Evolutionary conservation across 2,888 invertebrate genomes (phyloP), one percentile per base, ranked within the genome.

Genomic region (Sinotaia quadrata): DNA sequence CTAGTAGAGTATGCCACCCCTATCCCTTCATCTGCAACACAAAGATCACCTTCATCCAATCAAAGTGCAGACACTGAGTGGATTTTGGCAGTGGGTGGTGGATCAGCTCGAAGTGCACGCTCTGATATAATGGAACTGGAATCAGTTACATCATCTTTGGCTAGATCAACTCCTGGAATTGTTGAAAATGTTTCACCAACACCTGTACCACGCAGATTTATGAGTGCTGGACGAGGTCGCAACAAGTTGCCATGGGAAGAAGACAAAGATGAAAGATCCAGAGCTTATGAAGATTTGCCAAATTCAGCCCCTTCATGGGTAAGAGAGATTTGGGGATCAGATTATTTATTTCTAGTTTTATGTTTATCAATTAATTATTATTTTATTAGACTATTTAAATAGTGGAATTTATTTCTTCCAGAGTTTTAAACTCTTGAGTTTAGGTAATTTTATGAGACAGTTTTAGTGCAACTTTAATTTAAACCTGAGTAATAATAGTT

Each of bases 1-100:
- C 90, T 92, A 33, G 91, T 95, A 5, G 91, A 94, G 74, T 94
- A 94, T 87, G 92, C 93, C 10, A 89, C 93, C n/a, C 91, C 91
- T 76, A 89, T 92, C 62, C 91, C 92, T 63, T 87, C 85, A 2
- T 86, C 86, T n/a, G 84, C 86, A 36, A 83, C 85, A 18, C 85
- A 86, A 18, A 75, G 84, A 49, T 78, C 81, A 52, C 77, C 81
- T 12, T 70, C 79, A 21, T 75, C 71, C 44, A 76, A 76, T 63
- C 75, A 75, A 60, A 84, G 93, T 54, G 91, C 93, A 10, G 94
- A 94, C 85, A 90, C 94, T 41, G 93, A 94, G 67, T 94, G 94
- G 94, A 92, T 94, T 65, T 89, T 92, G 68, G 93, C 84, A 21
- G 81, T 82, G 7, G 81, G 82, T 31, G 81, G 84, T 44, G 83